These are phyloP conservation scores for Lutjanus argentimaculatus DNA, from an alignment of 2,797 vertebrate genomes.

Conservation along the genomic window DNA sequence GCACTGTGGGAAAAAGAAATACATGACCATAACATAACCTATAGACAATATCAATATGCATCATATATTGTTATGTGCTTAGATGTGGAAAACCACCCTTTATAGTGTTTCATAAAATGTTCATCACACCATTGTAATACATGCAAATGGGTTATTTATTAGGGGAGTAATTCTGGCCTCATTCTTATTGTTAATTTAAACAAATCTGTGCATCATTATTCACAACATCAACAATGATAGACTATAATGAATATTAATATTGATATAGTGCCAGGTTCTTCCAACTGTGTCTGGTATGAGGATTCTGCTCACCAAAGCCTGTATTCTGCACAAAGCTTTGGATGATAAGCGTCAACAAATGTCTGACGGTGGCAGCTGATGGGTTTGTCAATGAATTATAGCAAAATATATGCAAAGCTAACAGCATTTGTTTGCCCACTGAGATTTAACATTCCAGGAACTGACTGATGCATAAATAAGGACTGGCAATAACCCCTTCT, in stretches of 20 bases:
- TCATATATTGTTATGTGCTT: background rate
- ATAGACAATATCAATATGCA: background rate
- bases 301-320: background rate
- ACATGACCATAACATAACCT: background rate
- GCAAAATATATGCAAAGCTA: conserved; percentile 14
- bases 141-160: background rate
- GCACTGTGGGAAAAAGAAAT: background rate
- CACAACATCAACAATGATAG: background rate
- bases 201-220: background rate
- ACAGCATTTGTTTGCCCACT: conserved; percentile 4
- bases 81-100: background rate
- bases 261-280: background rate
- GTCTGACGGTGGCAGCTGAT: conserved; percentile 42
- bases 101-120: background rate
- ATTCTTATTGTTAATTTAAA: background rate
- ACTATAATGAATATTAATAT: background rate
- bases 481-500: conserved; percentile 25
- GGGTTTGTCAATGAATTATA: conserved; percentile 28
- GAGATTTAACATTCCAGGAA: conserved; percentile 25
- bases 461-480: conserved; percentile 18
- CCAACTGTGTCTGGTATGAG: background rate
- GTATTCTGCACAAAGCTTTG: conserved; percentile 6
- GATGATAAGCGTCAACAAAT: conserved; percentile 16
- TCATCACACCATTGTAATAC: background rate
- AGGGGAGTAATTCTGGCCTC: background rate